phyloP scores from a whole-genome alignment of 2,888 invertebrate species.

The Chrysolina oricalcia region DNA sequence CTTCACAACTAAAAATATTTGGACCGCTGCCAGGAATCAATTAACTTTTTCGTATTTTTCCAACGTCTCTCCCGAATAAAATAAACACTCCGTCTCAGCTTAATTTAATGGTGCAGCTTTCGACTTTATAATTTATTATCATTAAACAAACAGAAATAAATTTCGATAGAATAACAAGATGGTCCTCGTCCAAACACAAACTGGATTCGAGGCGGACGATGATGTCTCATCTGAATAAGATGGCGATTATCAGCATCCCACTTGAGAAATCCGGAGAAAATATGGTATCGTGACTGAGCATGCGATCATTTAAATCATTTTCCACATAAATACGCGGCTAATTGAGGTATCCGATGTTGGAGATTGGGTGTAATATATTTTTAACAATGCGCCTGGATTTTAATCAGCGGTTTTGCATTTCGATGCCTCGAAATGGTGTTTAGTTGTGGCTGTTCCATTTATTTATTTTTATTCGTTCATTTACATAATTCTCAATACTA shows the following conservation, averaged over 20 bases:
- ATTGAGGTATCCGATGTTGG: constrained; percentile 24
- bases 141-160: constrained; percentile 34
- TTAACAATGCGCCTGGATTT: background rate
- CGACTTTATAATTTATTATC: constrained; percentile 33
- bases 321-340: constrained; percentile 19
- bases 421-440: background rate
- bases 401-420: background rate
- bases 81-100: constrained; percentile 26
- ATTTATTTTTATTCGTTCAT: too few species aligned
- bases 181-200: constrained; percentile 12
- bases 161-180: constrained; percentile 32
- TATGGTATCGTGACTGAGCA: constrained; percentile 53
- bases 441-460: too few species aligned
- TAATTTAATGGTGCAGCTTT: constrained; percentile 27
- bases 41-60: constrained; percentile 2
- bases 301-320: constrained; percentile 42
- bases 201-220: constrained; percentile 22
- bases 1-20: constrained; percentile 30
- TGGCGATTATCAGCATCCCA: constrained; percentile 50
- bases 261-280: constrained; percentile 53
- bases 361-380: constrained; percentile 19
- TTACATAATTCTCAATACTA: too few species aligned
- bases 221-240: constrained; percentile 40
- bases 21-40: constrained; percentile 19
- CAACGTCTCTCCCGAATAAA: background rate